Conservation (phyloP, 1,140 invertebrate species). For the Ceratitis capitata region DNA sequence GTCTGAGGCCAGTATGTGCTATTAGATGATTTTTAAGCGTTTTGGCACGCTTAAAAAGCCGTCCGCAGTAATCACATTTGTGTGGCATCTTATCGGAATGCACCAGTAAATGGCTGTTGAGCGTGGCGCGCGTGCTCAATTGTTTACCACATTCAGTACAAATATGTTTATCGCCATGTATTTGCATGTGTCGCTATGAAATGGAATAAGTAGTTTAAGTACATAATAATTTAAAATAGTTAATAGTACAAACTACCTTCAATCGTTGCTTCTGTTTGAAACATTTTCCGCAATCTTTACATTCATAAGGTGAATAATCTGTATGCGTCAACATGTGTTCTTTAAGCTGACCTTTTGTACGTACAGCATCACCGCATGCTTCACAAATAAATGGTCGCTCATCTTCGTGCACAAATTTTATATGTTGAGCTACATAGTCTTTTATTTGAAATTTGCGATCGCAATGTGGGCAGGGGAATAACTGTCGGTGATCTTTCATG, state of each 20-base stretch:
- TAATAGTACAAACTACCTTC: slow-evolving; percentile 47
- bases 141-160: slow-evolving; percentile 62
- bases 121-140: slow-evolving; percentile 59
- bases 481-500: slow-evolving; percentile 3
- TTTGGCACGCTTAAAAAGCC: slow-evolving; percentile 62
- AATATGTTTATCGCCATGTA: slow-evolving; percentile 50
- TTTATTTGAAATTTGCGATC: slow-evolving; percentile 58
- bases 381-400: slow-evolving; percentile 67
- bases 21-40: slow-evolving; percentile 66
- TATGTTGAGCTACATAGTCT: slow-evolving; percentile 59
- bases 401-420: slow-evolving; percentile 64
- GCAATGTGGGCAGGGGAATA: slow-evolving; percentile 50
- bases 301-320: slow-evolving; percentile 66
- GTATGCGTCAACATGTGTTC: slow-evolving; percentile 67
- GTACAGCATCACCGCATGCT: slow-evolving; percentile 65
- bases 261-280: slow-evolving; percentile 59
- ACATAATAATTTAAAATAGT: no score
- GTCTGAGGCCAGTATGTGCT: slow-evolving; percentile 65
- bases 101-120: slow-evolving; percentile 62
- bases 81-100: slow-evolving; percentile 57
- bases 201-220: neutral
- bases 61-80: slow-evolving; percentile 62
- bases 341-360: slow-evolving; percentile 65
- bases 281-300: slow-evolving; percentile 66
- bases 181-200: slow-evolving; percentile 52